A percentile compares a stretch with the other conserved stretches of the same genome.
These are phyloP conservation scores for Archocentrus centrarchus DNA, from an alignment of 2,113 vertebrate genomes.

Conservation along the genomic window DNA sequence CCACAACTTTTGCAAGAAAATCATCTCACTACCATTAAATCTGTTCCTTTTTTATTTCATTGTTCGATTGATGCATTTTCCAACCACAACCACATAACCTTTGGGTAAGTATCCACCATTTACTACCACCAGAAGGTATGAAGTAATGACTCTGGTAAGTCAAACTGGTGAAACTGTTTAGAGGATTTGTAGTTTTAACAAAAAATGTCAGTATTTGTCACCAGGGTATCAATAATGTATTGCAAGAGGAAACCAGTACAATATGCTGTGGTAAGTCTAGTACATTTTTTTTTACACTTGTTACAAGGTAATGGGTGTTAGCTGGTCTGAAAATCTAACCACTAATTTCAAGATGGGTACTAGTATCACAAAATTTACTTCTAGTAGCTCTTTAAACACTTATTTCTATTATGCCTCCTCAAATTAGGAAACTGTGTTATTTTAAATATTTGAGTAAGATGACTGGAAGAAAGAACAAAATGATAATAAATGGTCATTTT, in stretches of 20 bases:
- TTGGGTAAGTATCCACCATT: too few relatives aligned
- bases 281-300: too few relatives aligned
- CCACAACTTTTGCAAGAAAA: background rate
- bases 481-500: rapidly evolving
- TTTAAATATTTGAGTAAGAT: background rate
- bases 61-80: background rate
- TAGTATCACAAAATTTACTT: background rate
- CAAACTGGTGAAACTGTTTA: too few relatives aligned
- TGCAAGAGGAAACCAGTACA: background rate
- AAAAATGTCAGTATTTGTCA: too few relatives aligned
- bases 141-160: too few relatives aligned
- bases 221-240: too few relatives aligned
- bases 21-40: background rate
- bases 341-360: background rate
- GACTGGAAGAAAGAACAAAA: rapidly evolving
- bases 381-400: too few relatives aligned
- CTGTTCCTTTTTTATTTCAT: background rate
- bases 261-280: background rate
- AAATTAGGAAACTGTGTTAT: background rate
- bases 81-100: background rate
- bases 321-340: background rate
- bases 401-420: background rate
- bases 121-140: too few relatives aligned
- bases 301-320: background rate
- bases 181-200: too few relatives aligned